Base-by-base conservation (phyloP, 2,888 invertebrate genomes). In the Apamea monoglypha region DNA sequence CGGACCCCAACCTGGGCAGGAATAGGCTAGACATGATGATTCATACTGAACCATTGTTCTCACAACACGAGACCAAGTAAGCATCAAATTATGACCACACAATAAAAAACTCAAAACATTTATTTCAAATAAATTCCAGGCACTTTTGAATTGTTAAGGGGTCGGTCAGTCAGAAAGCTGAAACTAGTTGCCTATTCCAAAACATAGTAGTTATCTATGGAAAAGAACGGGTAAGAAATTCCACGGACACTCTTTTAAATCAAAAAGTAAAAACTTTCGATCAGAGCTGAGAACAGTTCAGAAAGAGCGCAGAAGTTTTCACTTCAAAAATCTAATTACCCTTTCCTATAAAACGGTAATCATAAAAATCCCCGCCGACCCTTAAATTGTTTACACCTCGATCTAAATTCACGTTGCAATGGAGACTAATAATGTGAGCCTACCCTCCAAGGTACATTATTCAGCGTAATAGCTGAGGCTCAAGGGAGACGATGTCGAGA, bases 331-430 rank as follows among this genome's bases (percentile, higher is more conserved):
- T n/a, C 10, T 47, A 59, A 59, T 47, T 72, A 3, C 29, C 6
- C 5, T 78, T 53, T 25, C 21, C 32, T 77, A 18, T n/a, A 53
- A 32, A 29, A 81, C 44, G 50, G 36, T 36, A 8, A 50, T 66
- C 16, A 69, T 73, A 69, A 79, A 85, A 70, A 29, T 16, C 12
- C 32, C 47, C 44, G 40, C 61, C n/a, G 50, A 59, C 25, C 36
- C 18, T 25, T 77, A 73, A 81, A 85, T 88, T 82, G 86, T 75
- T 78, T 69, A 69, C 72, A 73, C 63, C 76, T 74, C 81, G 67
- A 88, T 85, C 81, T 81, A 85, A 76, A 88, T 88, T 88, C 82
- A 85, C 61, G 67, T 66, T 80, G 75, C 88, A 78, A 78, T 47
- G 64, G 88, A 81, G 88, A 76, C 88, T 81, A 67, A 81, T 88